Conservation (phyloP, 23 tunicate genomes). For the Trididemnum nubilum region DNA sequence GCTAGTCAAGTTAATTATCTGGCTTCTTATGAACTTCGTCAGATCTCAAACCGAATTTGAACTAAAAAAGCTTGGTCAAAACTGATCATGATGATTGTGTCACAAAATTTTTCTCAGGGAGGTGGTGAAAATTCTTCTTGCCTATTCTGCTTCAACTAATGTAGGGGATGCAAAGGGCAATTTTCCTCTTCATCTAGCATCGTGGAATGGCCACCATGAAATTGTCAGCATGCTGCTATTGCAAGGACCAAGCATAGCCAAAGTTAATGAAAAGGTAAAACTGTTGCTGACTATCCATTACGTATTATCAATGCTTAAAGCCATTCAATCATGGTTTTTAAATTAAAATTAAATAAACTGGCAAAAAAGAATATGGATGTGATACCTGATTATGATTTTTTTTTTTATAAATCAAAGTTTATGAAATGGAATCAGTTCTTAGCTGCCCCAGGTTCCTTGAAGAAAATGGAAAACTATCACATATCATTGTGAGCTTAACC, state of each 20-base stretch:
- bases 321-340: background rate
- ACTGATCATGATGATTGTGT: too few species aligned
- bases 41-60: too few species aligned
- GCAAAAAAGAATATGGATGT: background rate
- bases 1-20: too few species aligned
- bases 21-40: too few species aligned
- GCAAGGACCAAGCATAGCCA: constrained; percentile 83
- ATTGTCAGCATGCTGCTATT: constrained; percentile 50
- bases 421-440: too few species aligned
- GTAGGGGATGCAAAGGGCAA: constrained; percentile 59
- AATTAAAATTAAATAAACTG: background rate
- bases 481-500: too few species aligned
- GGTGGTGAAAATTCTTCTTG: constrained; percentile 48
- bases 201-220: constrained; percentile 73
- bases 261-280: constrained; percentile 69
- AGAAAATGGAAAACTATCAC: too few species aligned
- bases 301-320: background rate
- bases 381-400: too few species aligned
- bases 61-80: too few species aligned
- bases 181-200: constrained; percentile 75
- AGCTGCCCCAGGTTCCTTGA: too few species aligned
- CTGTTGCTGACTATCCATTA: too few species aligned
- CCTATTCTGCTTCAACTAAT: constrained; percentile 55
- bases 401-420: too few species aligned
- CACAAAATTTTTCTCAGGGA: constrained; percentile 17